A percentile compares a stretch with the other conserved stretches of the same genome.
Conservation (phyloP, 2,113 vertebrate genomes). For the Amblyopsis rosae region DNA sequence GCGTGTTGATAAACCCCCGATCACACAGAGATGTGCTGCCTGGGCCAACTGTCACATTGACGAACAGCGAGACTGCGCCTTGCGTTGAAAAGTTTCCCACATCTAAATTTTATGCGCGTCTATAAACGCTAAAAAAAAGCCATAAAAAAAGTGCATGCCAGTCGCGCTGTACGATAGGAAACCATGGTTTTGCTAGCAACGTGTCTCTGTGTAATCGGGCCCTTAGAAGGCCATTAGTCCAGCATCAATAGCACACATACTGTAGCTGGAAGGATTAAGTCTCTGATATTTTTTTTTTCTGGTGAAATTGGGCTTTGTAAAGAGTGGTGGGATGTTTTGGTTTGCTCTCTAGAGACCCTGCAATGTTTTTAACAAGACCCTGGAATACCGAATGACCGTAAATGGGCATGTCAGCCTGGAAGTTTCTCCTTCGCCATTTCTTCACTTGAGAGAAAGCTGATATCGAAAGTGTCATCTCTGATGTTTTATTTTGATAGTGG, state of each 20-base stretch:
- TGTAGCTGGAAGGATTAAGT: constrained; percentile 30
- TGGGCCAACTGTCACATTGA: too few species aligned
- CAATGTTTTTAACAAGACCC: constrained; percentile 73
- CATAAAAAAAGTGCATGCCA: too few species aligned
- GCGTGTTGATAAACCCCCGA: too few species aligned
- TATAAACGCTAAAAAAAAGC: too few species aligned
- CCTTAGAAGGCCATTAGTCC: background rate
- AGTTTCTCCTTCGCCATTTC: constrained; percentile 41
- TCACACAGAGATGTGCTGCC: too few species aligned
- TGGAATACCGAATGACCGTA: constrained; percentile 72
- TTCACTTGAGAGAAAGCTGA: constrained; percentile 49
- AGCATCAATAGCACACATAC: constrained; percentile 7
- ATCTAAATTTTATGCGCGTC: too few species aligned
- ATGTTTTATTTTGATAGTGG: constrained; percentile 14
- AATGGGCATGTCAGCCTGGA: constrained; percentile 68
- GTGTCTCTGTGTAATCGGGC: too few species aligned
- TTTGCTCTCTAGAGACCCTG: constrained; percentile 70
- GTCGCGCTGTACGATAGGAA: too few species aligned
- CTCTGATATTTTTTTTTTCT: constrained; percentile 61
- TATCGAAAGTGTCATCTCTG: constrained; percentile 22
- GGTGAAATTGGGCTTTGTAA: constrained; percentile 58
- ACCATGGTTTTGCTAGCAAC: background rate
- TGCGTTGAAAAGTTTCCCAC: too few species aligned
- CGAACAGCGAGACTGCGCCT: too few species aligned
- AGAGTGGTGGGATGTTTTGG: constrained; percentile 67